These are phyloP conservation scores for Drosophila trichaetosa DNA, from an alignment of 2,888 invertebrate species.

Conservation along the genomic window DNA sequence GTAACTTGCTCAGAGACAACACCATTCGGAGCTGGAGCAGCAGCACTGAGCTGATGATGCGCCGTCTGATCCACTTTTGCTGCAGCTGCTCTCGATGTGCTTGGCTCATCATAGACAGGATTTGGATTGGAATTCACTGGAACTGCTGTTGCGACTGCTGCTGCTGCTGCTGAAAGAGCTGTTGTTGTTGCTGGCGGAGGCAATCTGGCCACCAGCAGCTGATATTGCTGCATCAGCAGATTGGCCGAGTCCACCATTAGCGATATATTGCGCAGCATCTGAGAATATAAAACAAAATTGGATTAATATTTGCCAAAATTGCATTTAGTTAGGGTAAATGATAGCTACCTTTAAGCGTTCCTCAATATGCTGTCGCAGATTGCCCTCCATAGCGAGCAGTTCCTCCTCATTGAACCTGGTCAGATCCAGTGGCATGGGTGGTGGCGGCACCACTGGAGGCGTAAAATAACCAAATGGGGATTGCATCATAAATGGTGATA, in stretches of 20 bases:
- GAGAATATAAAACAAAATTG: conserved; percentile 70
- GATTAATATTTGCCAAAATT: neutral
- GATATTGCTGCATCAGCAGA: conserved; percentile 97
- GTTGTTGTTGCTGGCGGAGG: conserved; percentile 72
- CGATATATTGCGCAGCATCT: conserved; percentile 93
- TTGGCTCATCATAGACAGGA: conserved; percentile 60
- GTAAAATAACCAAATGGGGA: conserved; percentile 87
- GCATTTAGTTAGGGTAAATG: neutral
- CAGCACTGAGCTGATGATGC: conserved; percentile 35
- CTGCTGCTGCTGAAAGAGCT: conserved; percentile 5
- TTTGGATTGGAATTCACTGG: conserved; percentile 24
- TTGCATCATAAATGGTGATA: conserved; percentile 85
- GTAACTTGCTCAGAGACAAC: conserved; percentile 70
- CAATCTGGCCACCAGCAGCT: conserved; percentile 88
- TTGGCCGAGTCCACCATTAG: conserved; percentile 96
- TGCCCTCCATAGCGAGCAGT: conserved; percentile 94
- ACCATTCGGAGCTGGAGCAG: conserved; percentile 28
- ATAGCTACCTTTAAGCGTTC: conserved; percentile 91
- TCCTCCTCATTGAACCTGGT: conserved; percentile 92
- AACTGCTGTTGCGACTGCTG: conserved; percentile 16
- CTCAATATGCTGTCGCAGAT: conserved; percentile 94
- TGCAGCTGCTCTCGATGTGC: conserved; percentile 65
- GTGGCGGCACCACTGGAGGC: conserved; percentile 87
- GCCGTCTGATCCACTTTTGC: conserved; percentile 37
- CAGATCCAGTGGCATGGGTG: conserved; percentile 91